Conservation (phyloP, 2,113 vertebrate genomes). For the Carollia perspicillata region DNA sequence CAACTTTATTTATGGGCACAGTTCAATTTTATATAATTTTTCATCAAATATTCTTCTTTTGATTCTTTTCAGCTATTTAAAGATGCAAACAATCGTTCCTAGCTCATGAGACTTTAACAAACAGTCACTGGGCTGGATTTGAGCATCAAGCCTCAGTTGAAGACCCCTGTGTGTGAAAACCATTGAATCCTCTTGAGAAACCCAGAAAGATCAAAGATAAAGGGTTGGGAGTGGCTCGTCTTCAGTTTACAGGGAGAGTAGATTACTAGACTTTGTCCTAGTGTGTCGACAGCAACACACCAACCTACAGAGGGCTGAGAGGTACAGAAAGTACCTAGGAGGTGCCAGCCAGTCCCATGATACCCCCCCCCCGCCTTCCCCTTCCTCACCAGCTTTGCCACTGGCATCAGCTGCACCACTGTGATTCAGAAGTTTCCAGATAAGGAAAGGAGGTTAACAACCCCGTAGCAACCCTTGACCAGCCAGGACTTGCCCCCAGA, state of each 20-base stretch:
- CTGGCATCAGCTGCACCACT: neutral
- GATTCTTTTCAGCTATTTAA: neutral
- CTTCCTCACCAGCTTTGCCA: neutral
- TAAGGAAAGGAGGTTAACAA: neutral
- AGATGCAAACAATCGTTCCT: neutral
- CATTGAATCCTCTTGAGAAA: neutral
- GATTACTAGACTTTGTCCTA: neutral
- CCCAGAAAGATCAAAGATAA: neutral
- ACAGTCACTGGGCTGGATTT: neutral
- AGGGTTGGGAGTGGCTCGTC: neutral
- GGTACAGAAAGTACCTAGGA: accelerated
- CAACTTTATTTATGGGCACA: neutral
- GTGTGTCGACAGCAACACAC: neutral
- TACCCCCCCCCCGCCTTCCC: neutral
- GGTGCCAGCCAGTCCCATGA: no score
- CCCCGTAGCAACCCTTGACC: neutral
- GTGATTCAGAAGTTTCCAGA: neutral
- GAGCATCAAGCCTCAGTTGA: neutral
- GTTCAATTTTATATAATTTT: neutral
- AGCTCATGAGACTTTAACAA: neutral
- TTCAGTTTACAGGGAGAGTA: neutral
- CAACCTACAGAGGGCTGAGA: accelerated
- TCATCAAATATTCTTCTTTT: neutral
- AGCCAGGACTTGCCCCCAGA: neutral
- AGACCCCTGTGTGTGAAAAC: neutral